These are phyloP conservation scores for Anthrax anthrax DNA, from an alignment of 2,888 invertebrate species.

Conservation along the genomic window DNA sequence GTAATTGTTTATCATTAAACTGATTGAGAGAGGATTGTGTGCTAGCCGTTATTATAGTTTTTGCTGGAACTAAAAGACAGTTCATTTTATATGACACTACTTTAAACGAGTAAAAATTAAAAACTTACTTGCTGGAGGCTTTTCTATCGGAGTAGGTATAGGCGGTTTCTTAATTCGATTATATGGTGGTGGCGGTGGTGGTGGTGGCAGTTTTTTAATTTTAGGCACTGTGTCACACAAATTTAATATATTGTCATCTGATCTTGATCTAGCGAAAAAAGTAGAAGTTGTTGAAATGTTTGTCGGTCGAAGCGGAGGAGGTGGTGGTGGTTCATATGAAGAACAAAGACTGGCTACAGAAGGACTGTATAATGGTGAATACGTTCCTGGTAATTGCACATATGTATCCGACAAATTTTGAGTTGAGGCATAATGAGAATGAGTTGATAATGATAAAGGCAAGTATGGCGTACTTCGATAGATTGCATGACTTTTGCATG, in stretches of 20 bases:
- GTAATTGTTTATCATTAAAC: slow-evolving; percentile 21
- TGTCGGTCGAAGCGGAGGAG: slow-evolving; percentile 43
- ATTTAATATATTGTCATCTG: slow-evolving; percentile 69
- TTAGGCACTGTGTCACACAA: slow-evolving; percentile 42
- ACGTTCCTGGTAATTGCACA: slow-evolving; percentile 46
- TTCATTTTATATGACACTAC: not conserved
- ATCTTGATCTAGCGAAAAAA: slow-evolving; percentile 54
- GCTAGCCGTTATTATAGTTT: slow-evolving; percentile 18
- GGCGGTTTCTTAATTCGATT: slow-evolving; percentile 34
- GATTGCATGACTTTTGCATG: slow-evolving; percentile 53
- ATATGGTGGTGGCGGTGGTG: slow-evolving; percentile 41
- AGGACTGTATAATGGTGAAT: slow-evolving; percentile 49
- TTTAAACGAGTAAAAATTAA: not conserved
- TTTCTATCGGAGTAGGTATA: slow-evolving; percentile 36
- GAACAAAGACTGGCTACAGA: slow-evolving; percentile 49
- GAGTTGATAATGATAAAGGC: slow-evolving; percentile 47
- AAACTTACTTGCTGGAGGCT: slow-evolving; percentile 33
- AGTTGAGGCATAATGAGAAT: slow-evolving; percentile 62
- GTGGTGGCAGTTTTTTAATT: slow-evolving; percentile 40
- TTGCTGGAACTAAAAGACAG: slow-evolving; percentile 23
- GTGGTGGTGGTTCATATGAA: slow-evolving; percentile 51
- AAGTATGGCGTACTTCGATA: slow-evolving; percentile 74
- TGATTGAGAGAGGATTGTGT: slow-evolving; percentile 14
- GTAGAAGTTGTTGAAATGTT: slow-evolving; percentile 21
- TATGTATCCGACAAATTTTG: slow-evolving; percentile 66